These are phyloP conservation scores for Charaxes varanes DNA, from an alignment of 1,140 invertebrate genomes.

Conservation along the genomic window DNA sequence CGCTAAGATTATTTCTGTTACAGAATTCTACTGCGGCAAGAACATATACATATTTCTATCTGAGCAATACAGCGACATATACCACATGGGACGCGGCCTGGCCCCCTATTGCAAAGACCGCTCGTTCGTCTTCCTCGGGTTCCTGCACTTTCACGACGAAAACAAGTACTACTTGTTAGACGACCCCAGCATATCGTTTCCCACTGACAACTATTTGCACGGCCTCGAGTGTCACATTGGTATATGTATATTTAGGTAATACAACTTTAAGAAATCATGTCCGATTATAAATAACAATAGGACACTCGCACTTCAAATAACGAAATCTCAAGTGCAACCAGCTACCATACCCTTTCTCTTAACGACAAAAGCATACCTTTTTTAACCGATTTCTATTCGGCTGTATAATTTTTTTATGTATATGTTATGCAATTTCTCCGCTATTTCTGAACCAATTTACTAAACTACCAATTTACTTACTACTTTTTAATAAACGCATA, in stretches of 20 bases:
- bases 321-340: too few relatives aligned
- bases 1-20: neutral
- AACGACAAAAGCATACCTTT: too few relatives aligned
- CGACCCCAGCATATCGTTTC: conserved; percentile 56
- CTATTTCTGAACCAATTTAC: too few relatives aligned
- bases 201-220: conserved; percentile 57
- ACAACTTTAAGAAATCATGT: neutral
- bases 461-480: too few relatives aligned
- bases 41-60: conserved; percentile 58
- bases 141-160: conserved; percentile 57
- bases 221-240: conserved; percentile 58
- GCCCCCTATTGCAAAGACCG: conserved; percentile 58
- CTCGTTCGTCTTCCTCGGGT: conserved; percentile 55
- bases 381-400: too few relatives aligned
- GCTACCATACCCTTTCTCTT: too few relatives aligned
- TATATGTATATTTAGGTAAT: conserved; percentile 58
- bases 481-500: too few relatives aligned
- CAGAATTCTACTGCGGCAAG: conserved; percentile 59
- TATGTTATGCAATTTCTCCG: too few relatives aligned
- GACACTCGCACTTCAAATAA: too few relatives aligned
- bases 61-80: conserved; percentile 57
- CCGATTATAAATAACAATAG: too few relatives aligned
- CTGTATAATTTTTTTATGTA: too few relatives aligned
- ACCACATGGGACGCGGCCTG: conserved; percentile 46
- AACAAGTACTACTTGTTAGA: conserved; percentile 56